Base-by-base conservation (phyloP, 2,888 invertebrate species). In the Netelia melanura region DNA sequence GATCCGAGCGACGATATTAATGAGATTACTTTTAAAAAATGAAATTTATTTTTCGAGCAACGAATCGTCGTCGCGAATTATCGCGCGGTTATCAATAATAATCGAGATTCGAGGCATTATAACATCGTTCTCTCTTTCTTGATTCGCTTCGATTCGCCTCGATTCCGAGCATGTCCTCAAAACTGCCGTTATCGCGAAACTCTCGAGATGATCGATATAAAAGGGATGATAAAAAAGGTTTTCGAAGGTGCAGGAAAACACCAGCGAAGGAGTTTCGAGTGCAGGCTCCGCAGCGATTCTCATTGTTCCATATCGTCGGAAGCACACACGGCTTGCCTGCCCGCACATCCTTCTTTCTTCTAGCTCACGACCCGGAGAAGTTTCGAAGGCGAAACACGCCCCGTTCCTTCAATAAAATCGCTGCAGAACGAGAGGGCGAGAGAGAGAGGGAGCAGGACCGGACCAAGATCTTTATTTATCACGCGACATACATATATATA, bases 321-420 rank as follows among this genome's bases (percentile, higher is more conserved):
- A 62, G 61, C 62, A 70, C 23, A 78, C 78, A 38, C 21, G 52
- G 30, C 14, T 11, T 30, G 70, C n/a, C n/a, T 5, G 9, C 48
- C 38, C 62, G 70, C 78, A 78, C 70, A 70, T 78, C 70, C 70
- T 54, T 78, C 78, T 78, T 70, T 78, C 21, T 70, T 68, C 38
- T 62, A 54, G 58, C 62, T 70, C n/a, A 38, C 70, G 48, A 3
- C 52, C 48, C 17, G 52, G 21, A 43, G 61, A 70, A 78, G 78
- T 78, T 78, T 62, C 61, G 78, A 58, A 78, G 70, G 70, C 78
- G 70, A 78, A 78, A 78, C 78, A 78, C 78, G 78, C 78, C 78
- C 78, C 78, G 78, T 78, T 70, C 52, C 78, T 70, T 78, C 78
- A 78, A 78, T 78, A 78, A 78, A 78, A 78, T 78, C 62, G 70